Conservation (phyloP, 2,113 vertebrate species). For the Cryptotis parvus region DNA sequence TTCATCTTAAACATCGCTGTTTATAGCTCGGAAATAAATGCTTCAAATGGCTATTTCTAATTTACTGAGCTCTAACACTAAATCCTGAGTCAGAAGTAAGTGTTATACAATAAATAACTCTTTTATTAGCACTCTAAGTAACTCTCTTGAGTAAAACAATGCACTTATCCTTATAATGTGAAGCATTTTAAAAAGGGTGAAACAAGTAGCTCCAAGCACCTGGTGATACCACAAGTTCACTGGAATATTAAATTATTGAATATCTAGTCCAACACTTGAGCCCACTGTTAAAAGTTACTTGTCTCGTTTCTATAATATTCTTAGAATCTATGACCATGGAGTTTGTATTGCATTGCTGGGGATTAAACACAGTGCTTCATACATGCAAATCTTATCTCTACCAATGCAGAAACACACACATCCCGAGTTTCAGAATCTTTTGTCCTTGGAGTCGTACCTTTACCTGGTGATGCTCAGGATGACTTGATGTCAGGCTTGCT, state of each 20-base stretch:
- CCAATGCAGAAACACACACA: too few species aligned
- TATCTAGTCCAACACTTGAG: neutral
- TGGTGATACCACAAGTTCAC: neutral
- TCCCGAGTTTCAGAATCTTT: too few species aligned
- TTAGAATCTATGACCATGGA: neutral
- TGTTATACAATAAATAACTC: neutral
- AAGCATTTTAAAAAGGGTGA: conserved; percentile 21
- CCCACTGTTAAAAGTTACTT: neutral
- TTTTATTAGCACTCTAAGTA: conserved; percentile 36
- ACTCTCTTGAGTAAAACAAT: conserved; percentile 4
- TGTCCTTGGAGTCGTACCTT: too few species aligned
- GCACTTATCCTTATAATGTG: neutral
- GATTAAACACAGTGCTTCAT: too few species aligned
- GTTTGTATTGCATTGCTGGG: too few species aligned
- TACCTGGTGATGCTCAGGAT: too few species aligned
- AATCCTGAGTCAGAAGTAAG: neutral
- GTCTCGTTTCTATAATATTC: too few species aligned
- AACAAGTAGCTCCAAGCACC: neutral
- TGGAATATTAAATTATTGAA: conserved; percentile 29
- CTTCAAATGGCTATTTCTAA: neutral
- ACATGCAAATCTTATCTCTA: too few species aligned
- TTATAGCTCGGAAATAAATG: conserved; percentile 13
- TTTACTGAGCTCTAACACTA: neutral
- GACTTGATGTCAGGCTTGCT: too few species aligned
- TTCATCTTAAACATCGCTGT: neutral